Evolutionary conservation across 2,797 vertebrate species (phyloP).

Genomic region (Botia almorhae): DNA sequence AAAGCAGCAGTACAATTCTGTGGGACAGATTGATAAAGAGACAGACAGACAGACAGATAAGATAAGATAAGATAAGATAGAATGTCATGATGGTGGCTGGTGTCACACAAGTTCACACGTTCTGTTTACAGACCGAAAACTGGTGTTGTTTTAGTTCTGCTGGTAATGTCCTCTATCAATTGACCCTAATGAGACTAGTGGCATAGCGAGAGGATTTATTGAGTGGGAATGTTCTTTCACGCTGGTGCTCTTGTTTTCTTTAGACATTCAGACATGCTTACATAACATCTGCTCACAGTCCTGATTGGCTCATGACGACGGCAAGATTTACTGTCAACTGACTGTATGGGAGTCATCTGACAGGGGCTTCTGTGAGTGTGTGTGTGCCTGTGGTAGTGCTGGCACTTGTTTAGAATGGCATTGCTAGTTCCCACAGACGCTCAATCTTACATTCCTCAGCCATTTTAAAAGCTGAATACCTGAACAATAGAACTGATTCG

Average conservation of each 20-base stretch:
- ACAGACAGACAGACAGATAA: too few relatives aligned
- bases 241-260: constrained; percentile 68
- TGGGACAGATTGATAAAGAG: neutral
- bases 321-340: constrained; percentile 32
- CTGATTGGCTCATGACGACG: constrained; percentile 57
- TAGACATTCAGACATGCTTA: constrained; percentile 73
- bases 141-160: constrained; percentile 28
- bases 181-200: constrained; percentile 42
- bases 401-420: neutral
- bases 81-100: too few relatives aligned
- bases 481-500: neutral
- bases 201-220: constrained; percentile 55
- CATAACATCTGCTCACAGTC: constrained; percentile 71
- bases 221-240: constrained; percentile 61
- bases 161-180: constrained; percentile 28
- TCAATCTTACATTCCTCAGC: neutral
- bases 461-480: neutral
- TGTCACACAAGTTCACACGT: constrained; percentile 5
- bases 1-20: neutral
- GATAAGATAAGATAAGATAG: too few relatives aligned
- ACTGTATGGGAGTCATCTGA: constrained; percentile 19
- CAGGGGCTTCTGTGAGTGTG: too few relatives aligned
- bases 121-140: constrained; percentile 38
- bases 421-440: constrained; percentile 1
- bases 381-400: neutral